These are phyloP conservation scores for Telenomus remus DNA, from an alignment of 1,140 invertebrate species.

Conservation along the genomic window DNA sequence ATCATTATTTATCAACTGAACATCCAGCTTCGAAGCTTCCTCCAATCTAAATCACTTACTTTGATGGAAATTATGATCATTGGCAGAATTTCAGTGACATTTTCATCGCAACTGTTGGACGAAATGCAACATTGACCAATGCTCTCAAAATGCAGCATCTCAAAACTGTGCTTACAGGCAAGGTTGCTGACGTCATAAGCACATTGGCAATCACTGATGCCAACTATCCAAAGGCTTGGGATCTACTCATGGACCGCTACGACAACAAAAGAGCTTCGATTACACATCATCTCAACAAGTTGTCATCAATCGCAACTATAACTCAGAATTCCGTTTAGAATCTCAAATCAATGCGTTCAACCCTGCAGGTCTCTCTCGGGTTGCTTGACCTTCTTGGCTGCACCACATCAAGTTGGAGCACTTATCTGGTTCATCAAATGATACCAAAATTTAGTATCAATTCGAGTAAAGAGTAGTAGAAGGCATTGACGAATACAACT, in stretches of 20 bases:
- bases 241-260: neutral
- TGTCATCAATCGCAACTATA: neutral
- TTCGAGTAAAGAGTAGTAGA: neutral
- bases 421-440: neutral
- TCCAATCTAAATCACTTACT: neutral
- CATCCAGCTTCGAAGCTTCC: neutral
- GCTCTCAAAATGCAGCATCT: neutral
- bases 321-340: no score
- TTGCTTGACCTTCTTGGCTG: neutral
- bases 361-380: neutral
- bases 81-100: slow-evolving; percentile 1
- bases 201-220: neutral
- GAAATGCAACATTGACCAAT: no score
- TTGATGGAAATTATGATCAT: neutral
- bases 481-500: neutral
- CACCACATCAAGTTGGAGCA: neutral
- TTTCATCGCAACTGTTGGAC: neutral
- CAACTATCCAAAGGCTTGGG: neutral
- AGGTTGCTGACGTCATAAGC: neutral
- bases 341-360: no score
- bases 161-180: neutral
- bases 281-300: neutral
- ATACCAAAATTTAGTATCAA: neutral
- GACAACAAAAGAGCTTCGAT: slow-evolving; percentile 3
- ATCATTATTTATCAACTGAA: no score